Percentiles rank a stretch among this genome's conserved stretches.
Conservation (phyloP, 2,113 vertebrate species). For the Hemichromis elongatus region DNA sequence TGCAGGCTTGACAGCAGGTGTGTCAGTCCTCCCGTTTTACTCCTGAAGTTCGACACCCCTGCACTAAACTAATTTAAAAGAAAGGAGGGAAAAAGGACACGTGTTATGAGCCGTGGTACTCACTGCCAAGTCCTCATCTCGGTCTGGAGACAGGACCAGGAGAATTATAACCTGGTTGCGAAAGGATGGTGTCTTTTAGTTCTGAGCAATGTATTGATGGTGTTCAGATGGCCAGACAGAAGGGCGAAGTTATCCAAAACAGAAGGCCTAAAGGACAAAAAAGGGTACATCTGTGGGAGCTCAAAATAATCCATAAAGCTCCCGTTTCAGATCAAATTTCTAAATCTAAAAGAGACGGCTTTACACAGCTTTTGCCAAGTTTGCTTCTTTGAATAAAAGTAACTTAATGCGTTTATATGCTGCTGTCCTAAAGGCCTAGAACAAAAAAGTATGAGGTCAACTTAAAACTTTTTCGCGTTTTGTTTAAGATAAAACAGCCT, state of each 20-base stretch:
- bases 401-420: background rate
- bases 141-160: conserved; percentile 88
- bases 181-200: conserved; percentile 92
- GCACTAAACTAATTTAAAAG: no score
- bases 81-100: no score
- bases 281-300: no score
- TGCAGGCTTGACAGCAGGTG: no score
- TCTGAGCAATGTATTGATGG: conserved; percentile 95
- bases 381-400: background rate
- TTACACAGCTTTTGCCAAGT: no score
- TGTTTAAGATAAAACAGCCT: background rate
- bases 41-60: no score
- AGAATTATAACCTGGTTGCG: conserved; percentile 97
- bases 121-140: conserved; percentile 95
- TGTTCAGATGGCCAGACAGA: conserved; percentile 93
- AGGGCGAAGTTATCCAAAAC: conserved; percentile 96
- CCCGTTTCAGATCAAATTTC: background rate
- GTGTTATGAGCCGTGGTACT: conserved; percentile 39
- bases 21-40: no score
- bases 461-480: background rate
- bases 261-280: conserved; percentile 81
- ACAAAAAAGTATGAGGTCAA: background rate
- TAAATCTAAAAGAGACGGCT: no score
- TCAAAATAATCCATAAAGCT: background rate
- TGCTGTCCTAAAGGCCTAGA: background rate